Evolutionary conservation across 2,113 vertebrate genomes (phyloP).

Genomic region (Rattus rattus): DNA sequence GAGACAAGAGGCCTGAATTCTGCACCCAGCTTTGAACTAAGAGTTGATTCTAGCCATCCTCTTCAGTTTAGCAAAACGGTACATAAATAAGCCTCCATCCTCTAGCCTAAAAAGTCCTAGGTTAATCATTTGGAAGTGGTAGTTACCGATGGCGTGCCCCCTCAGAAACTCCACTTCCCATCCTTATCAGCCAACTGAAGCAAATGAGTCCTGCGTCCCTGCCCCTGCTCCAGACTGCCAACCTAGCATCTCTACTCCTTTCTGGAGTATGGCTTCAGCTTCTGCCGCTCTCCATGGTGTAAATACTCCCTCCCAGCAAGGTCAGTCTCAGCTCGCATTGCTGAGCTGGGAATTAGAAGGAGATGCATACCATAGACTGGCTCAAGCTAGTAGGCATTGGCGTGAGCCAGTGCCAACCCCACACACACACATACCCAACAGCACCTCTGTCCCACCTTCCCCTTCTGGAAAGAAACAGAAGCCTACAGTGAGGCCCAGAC

Average conservation of each 20-base stretch:
- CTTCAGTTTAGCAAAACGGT: neutral
- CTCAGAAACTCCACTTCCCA: neutral
- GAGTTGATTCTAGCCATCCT: neutral
- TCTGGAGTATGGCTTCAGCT: neutral
- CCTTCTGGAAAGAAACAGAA: neutral
- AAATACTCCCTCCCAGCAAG: neutral
- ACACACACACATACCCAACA: neutral
- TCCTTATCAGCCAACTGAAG: neutral
- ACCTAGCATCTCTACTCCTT: no score
- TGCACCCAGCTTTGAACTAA: neutral
- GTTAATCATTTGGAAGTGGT: neutral
- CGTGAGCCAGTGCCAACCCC: neutral
- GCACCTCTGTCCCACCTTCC: neutral
- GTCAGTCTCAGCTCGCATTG: neutral
- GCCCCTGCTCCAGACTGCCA: neutral
- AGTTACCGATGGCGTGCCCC: neutral
- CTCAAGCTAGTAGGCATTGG: neutral
- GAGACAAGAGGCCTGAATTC: neutral
- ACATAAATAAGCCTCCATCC: neutral
- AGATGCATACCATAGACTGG: neutral
- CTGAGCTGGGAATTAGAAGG: neutral
- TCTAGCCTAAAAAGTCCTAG: neutral
- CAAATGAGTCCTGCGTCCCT: neutral
- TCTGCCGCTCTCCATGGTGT: neutral
- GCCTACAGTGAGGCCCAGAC: neutral